Percentiles rank a stretch among this genome's conserved stretches.
Evolutionary conservation across 1,140 invertebrate genomes (phyloP).

Genomic region (Monochamus saltuarius): DNA sequence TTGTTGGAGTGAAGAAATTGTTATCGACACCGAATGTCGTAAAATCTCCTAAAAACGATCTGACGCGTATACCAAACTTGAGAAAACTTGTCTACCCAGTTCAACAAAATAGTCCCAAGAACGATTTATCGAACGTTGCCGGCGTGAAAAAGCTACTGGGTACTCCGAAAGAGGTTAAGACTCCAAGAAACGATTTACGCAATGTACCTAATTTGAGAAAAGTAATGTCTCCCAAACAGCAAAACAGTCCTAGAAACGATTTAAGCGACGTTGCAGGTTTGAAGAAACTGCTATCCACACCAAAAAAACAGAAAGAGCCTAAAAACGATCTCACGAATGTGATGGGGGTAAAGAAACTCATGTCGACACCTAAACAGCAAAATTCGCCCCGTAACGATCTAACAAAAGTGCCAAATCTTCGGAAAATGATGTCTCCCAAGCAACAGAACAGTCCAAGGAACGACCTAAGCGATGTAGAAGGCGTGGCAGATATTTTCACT

Average conservation of each 20-base stretch:
- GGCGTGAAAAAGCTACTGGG: slow-evolving; percentile 11
- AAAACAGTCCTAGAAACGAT: slow-evolving; percentile 52
- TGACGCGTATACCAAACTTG: slow-evolving; percentile 48
- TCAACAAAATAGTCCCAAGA: slow-evolving; percentile 43
- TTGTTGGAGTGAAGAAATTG: slow-evolving; percentile 49
- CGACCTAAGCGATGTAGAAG: slow-evolving; percentile 52
- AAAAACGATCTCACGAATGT: slow-evolving; percentile 51
- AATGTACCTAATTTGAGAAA: slow-evolving; percentile 49
- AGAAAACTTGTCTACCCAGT: slow-evolving; percentile 40
- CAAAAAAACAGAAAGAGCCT: slow-evolving; percentile 26
- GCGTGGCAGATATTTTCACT: slow-evolving; percentile 51
- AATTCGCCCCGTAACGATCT: slow-evolving; percentile 48
- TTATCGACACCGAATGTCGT: slow-evolving; percentile 38
- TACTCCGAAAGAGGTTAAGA: slow-evolving; percentile 11
- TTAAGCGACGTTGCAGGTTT: slow-evolving; percentile 50
- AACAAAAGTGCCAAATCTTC: slow-evolving; percentile 49
- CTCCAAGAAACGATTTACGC: slow-evolving; percentile 31
- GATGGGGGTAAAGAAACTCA: slow-evolving; percentile 38
- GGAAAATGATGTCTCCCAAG: slow-evolving; percentile 45
- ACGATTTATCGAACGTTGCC: slow-evolving; percentile 50
- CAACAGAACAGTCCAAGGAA: slow-evolving; percentile 39
- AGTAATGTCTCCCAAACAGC: slow-evolving; percentile 33
- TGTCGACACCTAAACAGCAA: slow-evolving; percentile 32
- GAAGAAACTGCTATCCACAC: slow-evolving; percentile 40
- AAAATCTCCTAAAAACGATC: slow-evolving; percentile 47